Evolutionary conservation across 1,140 invertebrate species (phyloP).

Genomic region (Orchestia grillus): DNA sequence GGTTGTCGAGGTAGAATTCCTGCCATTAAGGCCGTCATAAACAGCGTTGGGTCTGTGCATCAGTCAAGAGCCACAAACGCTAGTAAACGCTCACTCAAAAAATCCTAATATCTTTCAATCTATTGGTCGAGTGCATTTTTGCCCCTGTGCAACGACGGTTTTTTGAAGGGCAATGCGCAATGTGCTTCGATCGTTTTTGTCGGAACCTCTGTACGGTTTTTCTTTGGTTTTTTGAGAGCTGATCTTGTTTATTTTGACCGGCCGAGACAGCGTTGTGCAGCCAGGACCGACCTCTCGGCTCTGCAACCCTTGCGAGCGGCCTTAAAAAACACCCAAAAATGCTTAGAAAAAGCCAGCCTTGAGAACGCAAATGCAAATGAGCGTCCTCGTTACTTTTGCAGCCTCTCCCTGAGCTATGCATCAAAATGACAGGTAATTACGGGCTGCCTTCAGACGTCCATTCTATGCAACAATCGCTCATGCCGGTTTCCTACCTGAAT

Average conservation of each 20-base stretch:
- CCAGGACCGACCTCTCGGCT: not conserved
- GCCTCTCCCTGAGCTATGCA: slow-evolving; percentile 40
- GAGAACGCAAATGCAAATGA: slow-evolving; percentile 52
- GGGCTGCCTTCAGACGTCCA: not conserved
- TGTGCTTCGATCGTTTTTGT: slow-evolving; percentile 42
- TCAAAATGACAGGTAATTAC: slow-evolving; percentile 51
- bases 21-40: not conserved
- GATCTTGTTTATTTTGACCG: slow-evolving; percentile 56
- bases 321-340: slow-evolving; percentile 43
- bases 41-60: not conserved
- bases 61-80: slow-evolving; percentile 40
- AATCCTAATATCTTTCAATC: slow-evolving; percentile 54
- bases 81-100: not conserved
- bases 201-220: not conserved
- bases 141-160: not conserved
- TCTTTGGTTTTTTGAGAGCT: not conserved
- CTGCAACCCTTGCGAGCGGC: not conserved
- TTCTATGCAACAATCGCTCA: not conserved
- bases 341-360: not conserved
- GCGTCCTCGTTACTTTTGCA: not conserved
- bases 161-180: slow-evolving; percentile 10
- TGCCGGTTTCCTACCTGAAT: not conserved
- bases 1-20: not conserved
- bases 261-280: slow-evolving; percentile 25
- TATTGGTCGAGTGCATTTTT: slow-evolving; percentile 37